These are phyloP conservation scores for Xestia rhomboidea DNA, from an alignment of 2,888 invertebrate species.

Conservation along the genomic window DNA sequence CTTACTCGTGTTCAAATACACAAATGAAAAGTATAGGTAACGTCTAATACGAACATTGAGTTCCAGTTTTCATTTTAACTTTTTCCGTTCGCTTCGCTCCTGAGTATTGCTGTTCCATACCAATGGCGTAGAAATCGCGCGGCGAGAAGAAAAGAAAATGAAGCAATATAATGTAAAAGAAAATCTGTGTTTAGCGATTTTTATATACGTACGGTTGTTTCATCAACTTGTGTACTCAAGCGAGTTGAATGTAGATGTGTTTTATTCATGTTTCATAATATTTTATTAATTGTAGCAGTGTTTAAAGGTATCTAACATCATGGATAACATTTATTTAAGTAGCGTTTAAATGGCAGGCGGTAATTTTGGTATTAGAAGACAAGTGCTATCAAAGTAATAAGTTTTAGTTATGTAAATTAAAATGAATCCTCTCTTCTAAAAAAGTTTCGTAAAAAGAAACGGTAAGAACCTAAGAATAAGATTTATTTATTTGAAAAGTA, in stretches of 20 bases:
- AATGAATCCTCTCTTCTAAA: not conserved
- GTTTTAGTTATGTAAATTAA: no score
- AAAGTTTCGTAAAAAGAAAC: not conserved
- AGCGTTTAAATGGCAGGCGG: not conserved
- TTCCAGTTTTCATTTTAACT: constrained; percentile 55
- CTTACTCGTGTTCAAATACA: constrained; percentile 39
- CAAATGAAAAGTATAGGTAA: constrained; percentile 28
- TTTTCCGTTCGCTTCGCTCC: constrained; percentile 53
- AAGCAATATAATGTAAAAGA: constrained; percentile 44
- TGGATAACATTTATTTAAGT: not conserved
- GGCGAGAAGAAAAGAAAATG: constrained; percentile 47
- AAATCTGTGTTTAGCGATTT: constrained; percentile 47
- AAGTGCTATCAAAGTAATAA: not conserved
- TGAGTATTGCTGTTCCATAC: constrained; percentile 59
- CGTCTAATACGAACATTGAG: constrained; percentile 44
- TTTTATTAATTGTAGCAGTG: constrained; percentile 13
- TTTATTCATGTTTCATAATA: constrained; percentile 33
- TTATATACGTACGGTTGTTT: constrained; percentile 44
- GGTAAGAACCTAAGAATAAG: not conserved
- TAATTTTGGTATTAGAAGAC: not conserved
- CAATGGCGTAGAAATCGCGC: constrained; percentile 45
- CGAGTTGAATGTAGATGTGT: constrained; percentile 31
- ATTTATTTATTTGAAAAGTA: no score
- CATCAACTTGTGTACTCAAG: constrained; percentile 36
- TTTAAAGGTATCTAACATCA: not conserved